Evolutionary conservation across 1,140 invertebrate genomes (phyloP), one percentile per base, ranked within the genome.

Genomic region (Hetaerina americana): DNA sequence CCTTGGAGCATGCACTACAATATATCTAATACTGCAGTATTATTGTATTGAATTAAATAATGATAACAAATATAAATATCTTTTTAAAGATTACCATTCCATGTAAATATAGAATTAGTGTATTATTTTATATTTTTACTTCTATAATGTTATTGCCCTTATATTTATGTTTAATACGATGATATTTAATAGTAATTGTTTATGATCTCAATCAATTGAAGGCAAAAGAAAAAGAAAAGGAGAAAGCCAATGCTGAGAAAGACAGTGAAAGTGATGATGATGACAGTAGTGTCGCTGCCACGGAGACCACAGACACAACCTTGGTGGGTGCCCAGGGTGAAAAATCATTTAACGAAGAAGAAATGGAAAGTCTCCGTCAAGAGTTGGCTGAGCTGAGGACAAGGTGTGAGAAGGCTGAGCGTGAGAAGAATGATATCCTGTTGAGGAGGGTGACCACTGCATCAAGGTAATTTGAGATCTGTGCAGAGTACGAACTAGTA

Each of bases 361-460:
- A 83, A 73, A 73, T 80, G n/a, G 79, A 81, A 66, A 86, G 82
- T 66, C 79, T 93, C 31, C 87, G 85, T 78, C 79, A 81, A 66
- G 88, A 91, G 74, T 77, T 90, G 73, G 85, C 88, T 76, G 81
- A 86, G 18, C 77, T 84, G 71, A 77, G 78, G 68, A 74, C 74
- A 40, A 76, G 89, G 76, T 93, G 91, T 76, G 91, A 93, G 76
- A 83, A 87, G 76, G 86, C 90, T 0, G 93, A 95, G 80, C 88
- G 90, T 71, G 93, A 95, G 77, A 95, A 95, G 77, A 92, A 89
- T 77, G 93, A 95, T 75, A 89, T 96, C 74, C 77, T 94, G 67
- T 80, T 93, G 24, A 82, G 92, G 74, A 84, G 91, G 72, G 79
- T 94, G 66, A 40, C 31, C 5, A 15, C 31, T 40, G 31, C 31